Conservation (phyloP, 2,888 invertebrate species). For the Microchrysa polita region DNA sequence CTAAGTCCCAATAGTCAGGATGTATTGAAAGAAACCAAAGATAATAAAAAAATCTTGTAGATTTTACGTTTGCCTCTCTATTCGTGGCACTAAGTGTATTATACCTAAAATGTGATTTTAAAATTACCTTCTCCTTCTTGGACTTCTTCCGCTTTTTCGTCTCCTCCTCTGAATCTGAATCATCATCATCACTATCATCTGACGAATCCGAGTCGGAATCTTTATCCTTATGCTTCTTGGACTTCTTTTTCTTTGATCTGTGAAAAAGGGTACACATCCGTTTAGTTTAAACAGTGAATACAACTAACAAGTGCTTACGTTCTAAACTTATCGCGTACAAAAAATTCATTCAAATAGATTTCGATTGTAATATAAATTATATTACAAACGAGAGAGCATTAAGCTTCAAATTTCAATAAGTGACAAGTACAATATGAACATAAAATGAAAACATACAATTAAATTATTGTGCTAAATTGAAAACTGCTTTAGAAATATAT, state of each 20-base stretch:
- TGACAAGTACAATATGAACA: no score
- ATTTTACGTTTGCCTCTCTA: background rate
- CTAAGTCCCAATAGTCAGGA: background rate
- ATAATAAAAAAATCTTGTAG: background rate
- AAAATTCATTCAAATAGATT: no score
- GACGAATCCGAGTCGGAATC: conserved; percentile 65
- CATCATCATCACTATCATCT: conserved; percentile 63
- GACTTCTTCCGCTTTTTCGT: conserved; percentile 60
- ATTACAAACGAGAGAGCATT: no score
- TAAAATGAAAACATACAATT: no score
- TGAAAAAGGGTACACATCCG: conserved; percentile 53
- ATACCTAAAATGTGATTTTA: background rate
- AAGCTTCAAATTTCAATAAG: no score
- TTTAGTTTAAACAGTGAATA: no score
- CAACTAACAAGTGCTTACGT: no score
- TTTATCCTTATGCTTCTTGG: conserved; percentile 67
- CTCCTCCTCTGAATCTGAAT: conserved; percentile 61
- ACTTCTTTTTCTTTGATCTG: conserved; percentile 68
- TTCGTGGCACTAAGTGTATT: no score
- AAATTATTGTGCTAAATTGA: no score
- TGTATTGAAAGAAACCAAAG: background rate
- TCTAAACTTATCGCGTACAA: no score
- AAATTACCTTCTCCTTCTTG: conserved; percentile 63
- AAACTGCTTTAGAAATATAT: no score
- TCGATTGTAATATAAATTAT: no score